A percentile compares a stretch with the other conserved stretches of the same genome.
Evolutionary conservation across 2,888 invertebrate genomes (phyloP).

Genomic region (Drosophila leonis): DNA sequence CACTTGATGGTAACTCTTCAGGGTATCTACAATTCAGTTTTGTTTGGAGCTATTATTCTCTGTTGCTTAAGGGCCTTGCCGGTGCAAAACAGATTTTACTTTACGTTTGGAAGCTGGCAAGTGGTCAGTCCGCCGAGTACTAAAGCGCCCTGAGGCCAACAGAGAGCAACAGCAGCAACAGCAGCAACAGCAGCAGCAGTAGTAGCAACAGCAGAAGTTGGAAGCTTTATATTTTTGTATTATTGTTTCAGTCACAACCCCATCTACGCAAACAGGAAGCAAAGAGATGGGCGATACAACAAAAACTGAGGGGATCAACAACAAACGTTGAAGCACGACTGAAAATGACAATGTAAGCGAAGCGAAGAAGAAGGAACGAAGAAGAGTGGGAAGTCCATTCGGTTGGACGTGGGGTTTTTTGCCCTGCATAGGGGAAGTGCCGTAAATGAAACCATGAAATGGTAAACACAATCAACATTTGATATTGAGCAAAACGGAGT

Average conservation of each 20-base stretch:
- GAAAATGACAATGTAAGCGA: constrained; percentile 64
- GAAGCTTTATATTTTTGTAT: constrained; percentile 62
- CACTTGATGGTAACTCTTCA: background rate
- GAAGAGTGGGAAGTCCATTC: constrained; percentile 5
- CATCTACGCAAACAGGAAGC: constrained; percentile 31
- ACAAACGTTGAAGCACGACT: constrained; percentile 59
- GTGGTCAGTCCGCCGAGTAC: constrained; percentile 60
- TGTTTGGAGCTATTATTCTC: constrained; percentile 11
- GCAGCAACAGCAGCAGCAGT: background rate
- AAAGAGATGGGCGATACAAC: constrained; percentile 41
- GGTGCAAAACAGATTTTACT: constrained; percentile 59
- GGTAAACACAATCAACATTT: constrained; percentile 69
- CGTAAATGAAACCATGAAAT: constrained; percentile 73
- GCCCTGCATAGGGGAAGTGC: constrained; percentile 21
- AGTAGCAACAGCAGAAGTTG: constrained; percentile 22
- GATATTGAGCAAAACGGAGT: constrained; percentile 55
- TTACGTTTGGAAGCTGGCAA: constrained; percentile 62
- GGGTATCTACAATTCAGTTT: constrained; percentile 33
- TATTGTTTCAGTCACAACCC: constrained; percentile 60
- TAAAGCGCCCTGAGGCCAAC: constrained; percentile 34
- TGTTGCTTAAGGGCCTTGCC: constrained; percentile 44
- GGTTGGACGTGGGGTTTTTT: constrained; percentile 4
- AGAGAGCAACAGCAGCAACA: background rate
- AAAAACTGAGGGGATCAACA: constrained; percentile 50
- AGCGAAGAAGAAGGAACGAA: constrained; percentile 10